Conservation (phyloP, 1,140 invertebrate genomes). For the Homarus americanus region DNA sequence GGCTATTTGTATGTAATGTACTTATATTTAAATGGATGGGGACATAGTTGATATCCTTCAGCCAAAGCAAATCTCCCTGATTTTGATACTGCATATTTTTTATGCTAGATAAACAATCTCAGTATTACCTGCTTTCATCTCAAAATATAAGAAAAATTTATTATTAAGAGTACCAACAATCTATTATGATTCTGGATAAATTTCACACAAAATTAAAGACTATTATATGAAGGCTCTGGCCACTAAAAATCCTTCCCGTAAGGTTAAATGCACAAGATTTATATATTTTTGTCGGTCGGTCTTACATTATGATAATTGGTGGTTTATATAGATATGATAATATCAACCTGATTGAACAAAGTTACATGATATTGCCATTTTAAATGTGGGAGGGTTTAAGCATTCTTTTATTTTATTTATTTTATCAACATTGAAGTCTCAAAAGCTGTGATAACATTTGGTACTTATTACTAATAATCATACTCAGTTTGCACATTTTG, state of each 20-base stretch:
- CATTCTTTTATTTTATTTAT: neutral
- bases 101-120: conserved; percentile 29
- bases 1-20: conserved; percentile 25
- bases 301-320: no score
- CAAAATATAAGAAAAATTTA: neutral
- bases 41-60: conserved; percentile 40
- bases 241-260: no score
- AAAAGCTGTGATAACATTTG: conserved; percentile 71
- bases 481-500: conserved; percentile 53
- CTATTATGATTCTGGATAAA: neutral
- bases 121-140: conserved; percentile 49
- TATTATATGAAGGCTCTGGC: no score
- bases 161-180: neutral
- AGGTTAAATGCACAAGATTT: neutral
- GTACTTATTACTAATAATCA: conserved; percentile 51
- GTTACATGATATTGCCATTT: neutral
- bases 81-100: neutral
- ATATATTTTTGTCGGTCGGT: neutral
- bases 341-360: no score
- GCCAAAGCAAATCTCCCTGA: conserved; percentile 42
- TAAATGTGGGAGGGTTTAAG: conserved; percentile 18
- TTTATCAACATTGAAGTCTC: conserved; percentile 51
- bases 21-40: conserved; percentile 55
- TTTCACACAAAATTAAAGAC: no score
- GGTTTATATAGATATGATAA: no score